These are phyloP conservation scores for Drosophila paranaensis DNA, from an alignment of 2,888 invertebrate genomes.

Conservation along the genomic window DNA sequence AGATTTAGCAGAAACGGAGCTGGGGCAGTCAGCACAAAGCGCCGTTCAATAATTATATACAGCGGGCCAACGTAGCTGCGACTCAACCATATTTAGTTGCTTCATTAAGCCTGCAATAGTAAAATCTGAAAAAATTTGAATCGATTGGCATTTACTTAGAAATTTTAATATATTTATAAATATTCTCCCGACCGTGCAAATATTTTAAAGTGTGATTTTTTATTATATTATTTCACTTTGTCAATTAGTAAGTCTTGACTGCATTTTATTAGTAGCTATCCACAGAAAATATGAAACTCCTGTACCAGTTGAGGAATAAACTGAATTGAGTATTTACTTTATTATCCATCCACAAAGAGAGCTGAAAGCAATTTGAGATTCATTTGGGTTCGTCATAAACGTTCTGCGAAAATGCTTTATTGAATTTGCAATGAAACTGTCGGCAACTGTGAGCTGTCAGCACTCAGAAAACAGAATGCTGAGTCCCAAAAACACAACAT, in stretches of 20 bases:
- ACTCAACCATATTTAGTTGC: slow-evolving; percentile 24
- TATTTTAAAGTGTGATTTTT: too few relatives aligned
- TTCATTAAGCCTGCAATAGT: slow-evolving; percentile 11
- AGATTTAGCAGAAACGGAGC: neutral
- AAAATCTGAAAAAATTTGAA: too few relatives aligned
- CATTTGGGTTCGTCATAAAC: slow-evolving; percentile 31
- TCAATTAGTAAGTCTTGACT: too few relatives aligned
- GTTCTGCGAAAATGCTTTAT: slow-evolving; percentile 18
- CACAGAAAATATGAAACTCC: too few relatives aligned
- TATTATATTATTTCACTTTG: too few relatives aligned
- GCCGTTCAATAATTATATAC: slow-evolving; percentile 39
- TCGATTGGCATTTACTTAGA: too few relatives aligned
- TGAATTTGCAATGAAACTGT: slow-evolving; percentile 43
- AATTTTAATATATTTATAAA: too few relatives aligned
- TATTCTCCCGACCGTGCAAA: too few relatives aligned
- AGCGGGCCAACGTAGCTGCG: slow-evolving; percentile 35
- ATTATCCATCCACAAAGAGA: neutral
- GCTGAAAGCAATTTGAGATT: slow-evolving; percentile 7
- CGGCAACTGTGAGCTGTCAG: slow-evolving; percentile 46
- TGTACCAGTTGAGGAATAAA: too few relatives aligned
- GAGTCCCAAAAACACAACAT: slow-evolving; percentile 10
- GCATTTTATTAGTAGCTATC: too few relatives aligned
- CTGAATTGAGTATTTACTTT: neutral
- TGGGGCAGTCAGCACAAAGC: slow-evolving; percentile 9
- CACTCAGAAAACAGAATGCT: slow-evolving; percentile 32